Conservation (phyloP, 2,797 vertebrate genomes). For the Cossypha heuglini region DNA sequence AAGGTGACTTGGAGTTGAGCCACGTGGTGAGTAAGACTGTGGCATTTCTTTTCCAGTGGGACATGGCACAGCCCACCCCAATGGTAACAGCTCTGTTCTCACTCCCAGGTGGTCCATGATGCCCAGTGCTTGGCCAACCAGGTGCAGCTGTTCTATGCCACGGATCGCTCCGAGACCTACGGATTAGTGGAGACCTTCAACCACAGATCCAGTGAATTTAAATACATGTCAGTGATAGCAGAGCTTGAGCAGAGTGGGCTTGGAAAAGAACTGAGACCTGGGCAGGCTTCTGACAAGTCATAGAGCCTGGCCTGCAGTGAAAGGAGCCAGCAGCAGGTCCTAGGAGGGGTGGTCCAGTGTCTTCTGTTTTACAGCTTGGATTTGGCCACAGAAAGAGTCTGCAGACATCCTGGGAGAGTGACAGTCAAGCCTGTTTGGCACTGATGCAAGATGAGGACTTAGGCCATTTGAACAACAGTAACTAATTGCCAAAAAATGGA, state of each 20-base stretch:
- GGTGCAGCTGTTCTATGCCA: conserved; percentile 96
- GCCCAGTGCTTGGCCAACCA: conserved; percentile 95
- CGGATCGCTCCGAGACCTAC: conserved; percentile 80
- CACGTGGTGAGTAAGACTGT: not conserved
- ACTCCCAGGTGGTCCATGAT: conserved; percentile 84
- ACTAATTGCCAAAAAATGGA: not conserved
- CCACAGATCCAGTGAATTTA: conserved; percentile 87
- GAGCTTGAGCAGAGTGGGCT: conserved; percentile 89
- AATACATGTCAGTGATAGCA: conserved; percentile 89
- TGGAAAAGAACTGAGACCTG: conserved; percentile 63
- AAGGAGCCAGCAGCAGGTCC: not conserved
- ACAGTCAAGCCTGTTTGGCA: not conserved
- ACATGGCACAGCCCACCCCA: accelerated
- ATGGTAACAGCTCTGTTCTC: not conserved
- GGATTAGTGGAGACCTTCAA: conserved; percentile 91
- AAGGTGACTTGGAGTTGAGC: not conserved
- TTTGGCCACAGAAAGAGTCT: not conserved
- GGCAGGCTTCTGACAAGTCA: conserved; percentile 46
- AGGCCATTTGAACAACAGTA: not conserved
- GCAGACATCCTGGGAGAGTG: not conserved
- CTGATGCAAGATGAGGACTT: not conserved
- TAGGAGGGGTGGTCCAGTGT: not conserved
- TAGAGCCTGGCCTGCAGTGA: not conserved
- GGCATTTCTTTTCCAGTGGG: not conserved
- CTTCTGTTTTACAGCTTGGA: not conserved